Evolutionary conservation across 2,797 vertebrate genomes (phyloP).

Genomic region (Leucoraja ocellata): DNA sequence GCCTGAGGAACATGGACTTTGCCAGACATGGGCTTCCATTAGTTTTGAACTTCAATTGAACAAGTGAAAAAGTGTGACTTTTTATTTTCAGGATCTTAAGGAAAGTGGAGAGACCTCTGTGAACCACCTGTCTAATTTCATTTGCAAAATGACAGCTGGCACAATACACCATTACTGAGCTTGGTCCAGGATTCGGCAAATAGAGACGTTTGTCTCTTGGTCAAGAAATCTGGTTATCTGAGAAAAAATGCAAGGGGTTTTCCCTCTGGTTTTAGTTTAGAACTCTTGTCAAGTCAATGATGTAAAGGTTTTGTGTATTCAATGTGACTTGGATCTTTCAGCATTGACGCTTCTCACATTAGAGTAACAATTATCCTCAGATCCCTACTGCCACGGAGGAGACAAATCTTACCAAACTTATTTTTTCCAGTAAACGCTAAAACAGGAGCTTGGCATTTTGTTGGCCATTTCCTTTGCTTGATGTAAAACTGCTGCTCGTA

Average conservation of each 20-base stretch:
- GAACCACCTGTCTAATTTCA: background rate
- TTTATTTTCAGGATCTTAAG: background rate
- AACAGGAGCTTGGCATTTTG: background rate
- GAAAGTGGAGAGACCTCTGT: background rate
- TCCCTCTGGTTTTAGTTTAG: background rate
- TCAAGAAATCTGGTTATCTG: background rate
- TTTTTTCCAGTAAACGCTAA: too few relatives aligned
- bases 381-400: background rate
- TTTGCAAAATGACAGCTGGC: background rate
- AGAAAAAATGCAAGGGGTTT: background rate
- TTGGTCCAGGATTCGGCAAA: background rate
- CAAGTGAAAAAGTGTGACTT: background rate
- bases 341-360: background rate
- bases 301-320: background rate
- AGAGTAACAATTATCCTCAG: background rate
- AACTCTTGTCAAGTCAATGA: background rate
- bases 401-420: background rate
- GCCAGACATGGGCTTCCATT: background rate
- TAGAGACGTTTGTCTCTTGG: background rate
- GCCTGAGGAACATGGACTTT: background rate
- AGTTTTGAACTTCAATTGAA: background rate
- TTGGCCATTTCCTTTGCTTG: background rate
- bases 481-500: background rate
- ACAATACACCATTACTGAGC: background rate
- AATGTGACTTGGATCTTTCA: background rate